phyloP scores from a whole-genome alignment of 2,888 invertebrate species.

The Pseudanteris insignis region DNA sequence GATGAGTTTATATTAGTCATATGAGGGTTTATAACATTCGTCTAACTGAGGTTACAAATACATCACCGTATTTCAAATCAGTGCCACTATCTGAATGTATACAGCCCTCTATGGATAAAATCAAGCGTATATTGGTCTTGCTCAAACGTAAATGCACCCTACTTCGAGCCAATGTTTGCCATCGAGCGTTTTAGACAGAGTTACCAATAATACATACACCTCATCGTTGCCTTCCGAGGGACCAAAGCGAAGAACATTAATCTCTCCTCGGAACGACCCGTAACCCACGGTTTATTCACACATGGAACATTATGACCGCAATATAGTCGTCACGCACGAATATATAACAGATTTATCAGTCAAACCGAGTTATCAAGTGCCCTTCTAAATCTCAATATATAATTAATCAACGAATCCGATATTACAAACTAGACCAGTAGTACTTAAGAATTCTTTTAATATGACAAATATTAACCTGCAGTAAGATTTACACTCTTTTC shows the following conservation, averaged over 20 bases:
- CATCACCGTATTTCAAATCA: slow-evolving; percentile 62
- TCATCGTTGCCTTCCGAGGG: slow-evolving; percentile 47
- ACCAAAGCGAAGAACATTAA: slow-evolving; percentile 64
- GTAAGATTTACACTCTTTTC: too few species aligned
- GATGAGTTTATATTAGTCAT: slow-evolving; percentile 60
- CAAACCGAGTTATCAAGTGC: too few species aligned
- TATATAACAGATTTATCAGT: too few species aligned
- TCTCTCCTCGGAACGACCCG: slow-evolving; percentile 65
- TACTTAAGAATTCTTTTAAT: too few species aligned
- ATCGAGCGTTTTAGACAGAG: slow-evolving; percentile 24
- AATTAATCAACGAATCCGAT: too few species aligned
- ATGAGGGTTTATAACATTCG: slow-evolving; percentile 61
- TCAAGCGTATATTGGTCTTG: slow-evolving; percentile 55
- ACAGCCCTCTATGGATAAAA: slow-evolving; percentile 42
- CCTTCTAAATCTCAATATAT: too few species aligned
- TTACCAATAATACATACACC: slow-evolving; percentile 36
- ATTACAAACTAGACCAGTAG: too few species aligned
- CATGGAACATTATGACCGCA: slow-evolving; percentile 66
- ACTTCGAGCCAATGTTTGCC: slow-evolving; percentile 35
- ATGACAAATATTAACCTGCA: too few species aligned
- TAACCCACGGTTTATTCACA: slow-evolving; percentile 67
- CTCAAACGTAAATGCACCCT: slow-evolving; percentile 61
- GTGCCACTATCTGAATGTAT: slow-evolving; percentile 50
- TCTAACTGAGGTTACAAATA: slow-evolving; percentile 64
- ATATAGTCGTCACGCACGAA: slow-evolving; percentile 56